Conservation (phyloP, 2,888 invertebrate species). For the Campopleginae sp. region DNA sequence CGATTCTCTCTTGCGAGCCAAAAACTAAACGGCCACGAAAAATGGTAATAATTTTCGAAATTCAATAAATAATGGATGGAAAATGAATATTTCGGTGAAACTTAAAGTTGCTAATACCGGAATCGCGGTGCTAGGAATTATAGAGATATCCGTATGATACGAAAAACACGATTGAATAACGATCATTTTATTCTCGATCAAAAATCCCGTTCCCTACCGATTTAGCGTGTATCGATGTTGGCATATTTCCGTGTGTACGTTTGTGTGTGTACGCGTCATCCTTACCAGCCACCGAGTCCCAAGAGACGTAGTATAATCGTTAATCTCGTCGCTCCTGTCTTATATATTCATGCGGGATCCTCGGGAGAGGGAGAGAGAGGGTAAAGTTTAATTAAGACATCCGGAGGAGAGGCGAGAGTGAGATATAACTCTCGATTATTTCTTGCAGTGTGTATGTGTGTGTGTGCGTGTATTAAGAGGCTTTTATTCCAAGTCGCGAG, state of each 20-base stretch:
- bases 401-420: slow-evolving; percentile 36
- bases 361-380: slow-evolving; percentile 23
- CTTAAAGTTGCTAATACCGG: no score
- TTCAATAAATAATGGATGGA: no score
- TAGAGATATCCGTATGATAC: slow-evolving; percentile 47
- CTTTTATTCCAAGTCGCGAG: slow-evolving; percentile 58
- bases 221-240: not conserved
- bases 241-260: not conserved
- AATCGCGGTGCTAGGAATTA: slow-evolving; percentile 41
- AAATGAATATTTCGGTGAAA: no score
- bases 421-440: slow-evolving; percentile 25
- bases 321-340: slow-evolving; percentile 61
- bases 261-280: slow-evolving; percentile 6
- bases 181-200: slow-evolving; percentile 50
- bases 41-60: no score
- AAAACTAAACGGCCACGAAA: no score
- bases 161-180: slow-evolving; percentile 53
- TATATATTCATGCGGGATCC: slow-evolving; percentile 4
- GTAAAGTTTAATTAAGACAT: slow-evolving; percentile 66
- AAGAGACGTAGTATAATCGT: slow-evolving; percentile 53
- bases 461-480: slow-evolving; percentile 50
- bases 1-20: no score
- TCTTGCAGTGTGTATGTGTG: slow-evolving; percentile 33
- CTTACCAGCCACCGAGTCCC: slow-evolving; percentile 3
- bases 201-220: slow-evolving; percentile 48